Evolutionary conservation across 1,140 invertebrate species (phyloP).

Genomic region (Bombus sylvicola): DNA sequence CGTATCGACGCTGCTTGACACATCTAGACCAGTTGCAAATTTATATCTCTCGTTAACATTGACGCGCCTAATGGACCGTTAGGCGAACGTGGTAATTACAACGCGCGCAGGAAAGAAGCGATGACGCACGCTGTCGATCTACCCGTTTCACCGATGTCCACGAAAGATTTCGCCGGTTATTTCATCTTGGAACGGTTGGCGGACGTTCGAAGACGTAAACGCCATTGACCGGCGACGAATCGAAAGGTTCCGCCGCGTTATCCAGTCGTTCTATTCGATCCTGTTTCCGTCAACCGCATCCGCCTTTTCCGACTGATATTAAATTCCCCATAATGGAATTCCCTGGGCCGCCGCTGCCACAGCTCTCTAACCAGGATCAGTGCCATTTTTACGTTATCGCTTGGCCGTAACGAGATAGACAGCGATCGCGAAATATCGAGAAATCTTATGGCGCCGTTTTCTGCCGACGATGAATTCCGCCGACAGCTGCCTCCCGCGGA

Average conservation of each 20-base stretch:
- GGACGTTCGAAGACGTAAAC: background rate
- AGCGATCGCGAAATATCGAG: constrained; percentile 17
- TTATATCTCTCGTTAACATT: constrained; percentile 46
- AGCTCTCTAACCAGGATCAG: background rate
- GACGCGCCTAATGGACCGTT: constrained; percentile 61
- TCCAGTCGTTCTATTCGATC: background rate
- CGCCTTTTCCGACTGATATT: background rate
- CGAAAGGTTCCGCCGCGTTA: background rate
- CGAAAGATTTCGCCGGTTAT: background rate
- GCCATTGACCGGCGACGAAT: background rate
- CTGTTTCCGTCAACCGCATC: background rate
- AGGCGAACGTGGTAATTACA: constrained; percentile 34
- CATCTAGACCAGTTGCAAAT: constrained; percentile 57
- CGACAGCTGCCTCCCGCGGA: constrained; percentile 40
- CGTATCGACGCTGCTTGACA: constrained; percentile 45
- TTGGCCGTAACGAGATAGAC: background rate
- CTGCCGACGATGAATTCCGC: constrained; percentile 55
- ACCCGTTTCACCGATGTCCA: background rate
- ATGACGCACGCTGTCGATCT: background rate
- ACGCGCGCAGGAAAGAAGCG: background rate
- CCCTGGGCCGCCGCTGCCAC: background rate
- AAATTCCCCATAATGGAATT: constrained; percentile 18
- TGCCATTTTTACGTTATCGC: constrained; percentile 29
- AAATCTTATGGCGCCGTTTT: background rate
- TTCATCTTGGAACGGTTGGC: background rate